These are phyloP conservation scores for Battus philenor DNA, from an alignment of 1,140 invertebrate species.

Conservation along the genomic window DNA sequence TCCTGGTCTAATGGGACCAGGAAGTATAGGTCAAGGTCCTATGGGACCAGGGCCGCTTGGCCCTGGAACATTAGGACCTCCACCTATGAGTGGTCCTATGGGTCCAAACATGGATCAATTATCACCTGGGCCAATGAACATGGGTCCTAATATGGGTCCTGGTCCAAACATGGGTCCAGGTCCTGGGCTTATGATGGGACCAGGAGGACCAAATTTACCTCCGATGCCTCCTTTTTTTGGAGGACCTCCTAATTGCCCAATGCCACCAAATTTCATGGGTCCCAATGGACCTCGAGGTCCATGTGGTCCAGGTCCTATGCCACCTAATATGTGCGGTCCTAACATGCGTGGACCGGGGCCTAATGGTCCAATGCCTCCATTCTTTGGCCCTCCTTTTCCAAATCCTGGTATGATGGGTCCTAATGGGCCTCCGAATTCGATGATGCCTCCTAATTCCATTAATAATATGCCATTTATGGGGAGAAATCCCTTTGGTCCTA, in stretches of 20 bases:
- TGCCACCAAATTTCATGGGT: slow-evolving; percentile 59
- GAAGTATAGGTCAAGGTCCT: slow-evolving; percentile 26
- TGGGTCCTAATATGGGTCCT: slow-evolving; percentile 27
- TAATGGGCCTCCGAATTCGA: slow-evolving; percentile 51
- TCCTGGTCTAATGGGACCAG: slow-evolving; percentile 28
- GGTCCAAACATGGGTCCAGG: slow-evolving; percentile 28
- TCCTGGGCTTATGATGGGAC: slow-evolving; percentile 32
- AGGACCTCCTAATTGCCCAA: slow-evolving; percentile 49
- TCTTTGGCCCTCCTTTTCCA: slow-evolving; percentile 51
- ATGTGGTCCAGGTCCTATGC: slow-evolving; percentile 43
- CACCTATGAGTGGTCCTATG: slow-evolving; percentile 17
- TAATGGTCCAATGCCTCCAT: slow-evolving; percentile 60
- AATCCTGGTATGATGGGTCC: slow-evolving; percentile 52
- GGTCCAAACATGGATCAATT: slow-evolving; percentile 21
- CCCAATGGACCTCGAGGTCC: slow-evolving; percentile 42
- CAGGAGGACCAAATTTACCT: slow-evolving; percentile 31
- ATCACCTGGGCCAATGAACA: slow-evolving; percentile 21
- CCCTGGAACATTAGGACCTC: slow-evolving; percentile 23
- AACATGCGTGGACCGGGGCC: slow-evolving; percentile 52
- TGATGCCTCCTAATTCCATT: slow-evolving; percentile 43
- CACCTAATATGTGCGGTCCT: slow-evolving; percentile 53
- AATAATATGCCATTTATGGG: slow-evolving; percentile 39
- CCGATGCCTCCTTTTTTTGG: slow-evolving; percentile 48
- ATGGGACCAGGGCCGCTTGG: slow-evolving; percentile 30
- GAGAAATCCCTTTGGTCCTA: slow-evolving; percentile 1